Evolutionary conservation across 2,888 invertebrate genomes (phyloP), one percentile per base, ranked within the genome.

Genomic region (Heteromurus nitidus): DNA sequence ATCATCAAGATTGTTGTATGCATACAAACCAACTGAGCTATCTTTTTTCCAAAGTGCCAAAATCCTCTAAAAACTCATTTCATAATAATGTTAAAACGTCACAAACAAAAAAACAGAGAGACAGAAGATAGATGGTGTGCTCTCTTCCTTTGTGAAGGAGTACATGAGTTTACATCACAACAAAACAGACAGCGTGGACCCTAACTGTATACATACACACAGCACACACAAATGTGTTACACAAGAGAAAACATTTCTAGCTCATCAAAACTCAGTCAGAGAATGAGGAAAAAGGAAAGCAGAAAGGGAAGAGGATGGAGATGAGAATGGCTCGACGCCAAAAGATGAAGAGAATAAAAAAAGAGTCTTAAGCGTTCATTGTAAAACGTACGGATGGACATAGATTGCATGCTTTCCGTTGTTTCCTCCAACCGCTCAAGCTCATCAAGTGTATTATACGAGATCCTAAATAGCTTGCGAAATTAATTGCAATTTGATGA

Each of bases 151-250:
- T 60, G 30, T 60, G 60, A 60, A 30, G 30, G 22, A 28, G 31
- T 28, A 30, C 60, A 60, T 60, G 60, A 60, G 60, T 30, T 28
- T n/a, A 42, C 31, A 67, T 24, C 53, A 55, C 30, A 69, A 60
- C 28, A 47, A 58, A 73, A 80, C 80, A 83, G 84, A 84, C 84
- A 82, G 84, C 84, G 73, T 84, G 84, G 84, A 84, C 62, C 81
- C 84, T 26, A 70, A 67, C 20, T 44, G 30, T 50, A 42, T 47
- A 36, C 36, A 36, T 7, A 36, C 36, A 9, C 9, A 13, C 9
- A 36, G 36, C 7, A 36, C 36, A 36, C n/a, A n/a, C n/a, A n/a
- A n/a, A n/a, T n/a, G n/a, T 47, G 50, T 53, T 44, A n/a, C n/a
- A 62, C 64, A 62, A 68, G 26, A 68, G 18, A 47, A 50, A 50